Evolutionary conservation across 2,888 invertebrate species (phyloP), one percentile per base, ranked within the genome.

Genomic region (Hoplodrina blanda): DNA sequence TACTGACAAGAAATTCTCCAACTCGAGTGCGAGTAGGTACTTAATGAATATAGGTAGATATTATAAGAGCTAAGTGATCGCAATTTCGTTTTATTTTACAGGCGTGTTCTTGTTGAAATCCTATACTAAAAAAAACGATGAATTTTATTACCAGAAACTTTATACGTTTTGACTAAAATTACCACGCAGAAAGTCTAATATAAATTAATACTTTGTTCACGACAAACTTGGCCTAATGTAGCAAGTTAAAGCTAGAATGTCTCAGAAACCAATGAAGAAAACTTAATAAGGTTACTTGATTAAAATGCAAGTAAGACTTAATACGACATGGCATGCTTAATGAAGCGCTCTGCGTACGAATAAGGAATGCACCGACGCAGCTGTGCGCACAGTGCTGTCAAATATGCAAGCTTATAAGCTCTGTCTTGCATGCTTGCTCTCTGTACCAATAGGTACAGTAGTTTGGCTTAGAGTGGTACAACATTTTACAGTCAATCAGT

Each of bases 291-390:
- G 10, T 57, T 59, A 59, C 20, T 65, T 44, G 15, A 59, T 69
- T 60, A 53, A 20, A 46, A 6, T 33, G n/a, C 33, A 33, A 60
- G 46, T 60, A 20, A 63, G 46, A 64, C 11, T 57, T 54, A 17
- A 37, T 60, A 37, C 50, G 44, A 44, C 57, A 54, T 69, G 57
- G 49, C 17, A 37, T 25, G 63, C 20, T 41, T 75, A 75, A 77
- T 77, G 30, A 77, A 78, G 37, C 37, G 37, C 54, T 52, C 49
- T 17, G 46, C 46, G 41, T 41, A 46, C 13, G 52, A 19, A 60
- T 52, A 73, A 37, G 52, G 57, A 59, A 56, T 57, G 55, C 46
- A 62, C 50, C 5, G 63, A 10, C 2, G 41, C 69, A 75, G 64
- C 62, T 65, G 37, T 52, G 57, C 30, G 33, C 49, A 10, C 25